Conservation (phyloP, 2,113 vertebrate genomes). For the Cyprinodon tularosa region DNA sequence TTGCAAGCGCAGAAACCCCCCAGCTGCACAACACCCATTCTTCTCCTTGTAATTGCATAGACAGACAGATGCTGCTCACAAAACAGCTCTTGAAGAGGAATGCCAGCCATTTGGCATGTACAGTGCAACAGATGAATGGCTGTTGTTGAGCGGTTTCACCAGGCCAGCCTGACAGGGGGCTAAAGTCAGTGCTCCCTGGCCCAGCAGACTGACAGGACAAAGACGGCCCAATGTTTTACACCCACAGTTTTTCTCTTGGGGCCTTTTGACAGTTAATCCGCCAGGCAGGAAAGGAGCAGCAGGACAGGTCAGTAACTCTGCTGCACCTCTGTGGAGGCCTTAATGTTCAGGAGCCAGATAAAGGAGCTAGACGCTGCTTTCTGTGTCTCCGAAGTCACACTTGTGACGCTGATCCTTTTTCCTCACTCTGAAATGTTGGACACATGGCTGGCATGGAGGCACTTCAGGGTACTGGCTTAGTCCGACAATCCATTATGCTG, state of each 20-base stretch:
- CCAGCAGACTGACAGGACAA: conserved; percentile 73
- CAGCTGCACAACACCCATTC: conserved; percentile 75
- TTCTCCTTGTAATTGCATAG: conserved; percentile 70
- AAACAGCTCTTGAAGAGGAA: conserved; percentile 74
- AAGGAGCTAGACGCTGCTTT: conserved; percentile 71
- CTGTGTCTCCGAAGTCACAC: conserved; percentile 68
- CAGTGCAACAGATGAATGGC: conserved; percentile 77
- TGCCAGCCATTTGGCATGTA: conserved; percentile 75
- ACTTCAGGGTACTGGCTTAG: conserved; percentile 41
- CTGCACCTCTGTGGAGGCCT: conserved; percentile 69
- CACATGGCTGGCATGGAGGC: conserved; percentile 40
- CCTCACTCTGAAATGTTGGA: conserved; percentile 62
- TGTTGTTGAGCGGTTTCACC: conserved; percentile 76
- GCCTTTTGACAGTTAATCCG: conserved; percentile 78
- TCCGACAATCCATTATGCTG: conserved; percentile 69
- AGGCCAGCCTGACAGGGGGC: conserved; percentile 69
- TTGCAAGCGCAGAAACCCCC: conserved; percentile 64
- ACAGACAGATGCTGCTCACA: conserved; percentile 75
- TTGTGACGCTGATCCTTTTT: conserved; percentile 67
- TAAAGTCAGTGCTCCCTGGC: conserved; percentile 73
- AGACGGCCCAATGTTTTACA: conserved; percentile 72
- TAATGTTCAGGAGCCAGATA: conserved; percentile 68
- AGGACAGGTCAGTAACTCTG: conserved; percentile 73
- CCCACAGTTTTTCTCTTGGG: conserved; percentile 70
- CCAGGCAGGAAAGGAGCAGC: conserved; percentile 72